A percentile compares a stretch with the other conserved stretches of the same genome.
These are phyloP conservation scores for Ibycter americanus DNA, from an alignment of 2,797 vertebrate species.

Conservation along the genomic window DNA sequence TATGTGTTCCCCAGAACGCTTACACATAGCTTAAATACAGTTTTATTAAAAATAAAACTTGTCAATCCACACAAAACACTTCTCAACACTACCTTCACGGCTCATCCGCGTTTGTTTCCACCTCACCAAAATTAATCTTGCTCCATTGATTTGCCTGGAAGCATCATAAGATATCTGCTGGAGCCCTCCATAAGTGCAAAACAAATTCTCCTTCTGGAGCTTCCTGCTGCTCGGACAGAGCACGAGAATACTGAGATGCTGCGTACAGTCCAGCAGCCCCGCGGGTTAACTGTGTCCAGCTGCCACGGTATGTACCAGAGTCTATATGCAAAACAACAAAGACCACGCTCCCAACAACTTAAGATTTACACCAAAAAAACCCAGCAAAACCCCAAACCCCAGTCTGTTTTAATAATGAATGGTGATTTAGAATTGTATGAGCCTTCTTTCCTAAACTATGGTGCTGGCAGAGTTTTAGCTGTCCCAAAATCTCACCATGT, in stretches of 20 bases:
- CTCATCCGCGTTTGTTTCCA: background rate
- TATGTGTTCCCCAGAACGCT: background rate
- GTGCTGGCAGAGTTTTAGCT: background rate
- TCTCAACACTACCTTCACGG: accelerated
- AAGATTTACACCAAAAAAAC: background rate
- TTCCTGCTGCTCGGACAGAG: accelerated
- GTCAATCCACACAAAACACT: background rate
- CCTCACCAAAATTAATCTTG: background rate
- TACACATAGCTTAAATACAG: background rate
- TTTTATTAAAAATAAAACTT: background rate
- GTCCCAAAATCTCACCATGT: background rate
- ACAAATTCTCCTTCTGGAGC: background rate
- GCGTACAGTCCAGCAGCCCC: background rate
- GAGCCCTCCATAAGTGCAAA: background rate
- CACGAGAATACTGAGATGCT: accelerated
- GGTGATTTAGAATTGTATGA: background rate
- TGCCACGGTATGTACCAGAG: background rate
- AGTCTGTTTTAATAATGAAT: background rate
- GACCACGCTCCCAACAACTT: background rate
- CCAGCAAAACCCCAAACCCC: background rate
- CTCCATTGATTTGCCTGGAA: background rate
- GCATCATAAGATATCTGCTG: background rate
- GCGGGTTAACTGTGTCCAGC: too few species aligned
- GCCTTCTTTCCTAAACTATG: background rate
- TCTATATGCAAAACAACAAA: background rate